These are phyloP conservation scores for Metacarcinus magister DNA, from an alignment of 2,888 invertebrate genomes.

Conservation along the genomic window DNA sequence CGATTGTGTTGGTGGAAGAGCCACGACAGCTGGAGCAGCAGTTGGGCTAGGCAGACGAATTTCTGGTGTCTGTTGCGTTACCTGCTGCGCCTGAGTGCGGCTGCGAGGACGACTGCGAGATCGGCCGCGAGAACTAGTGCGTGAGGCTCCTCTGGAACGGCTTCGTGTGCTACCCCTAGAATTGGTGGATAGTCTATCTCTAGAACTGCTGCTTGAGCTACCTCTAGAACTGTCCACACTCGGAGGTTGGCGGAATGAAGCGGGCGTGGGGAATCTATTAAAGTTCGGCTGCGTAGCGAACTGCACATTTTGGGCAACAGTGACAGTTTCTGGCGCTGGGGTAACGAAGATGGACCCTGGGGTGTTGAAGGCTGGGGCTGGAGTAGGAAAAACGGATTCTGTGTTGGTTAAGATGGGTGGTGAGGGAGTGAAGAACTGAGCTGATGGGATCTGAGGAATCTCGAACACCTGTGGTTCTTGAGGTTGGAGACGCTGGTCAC, in stretches of 20 bases:
- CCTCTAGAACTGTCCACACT: neutral
- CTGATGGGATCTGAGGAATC: constrained; percentile 52
- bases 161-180: neutral
- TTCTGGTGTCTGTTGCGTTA: neutral
- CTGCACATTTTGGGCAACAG: neutral
- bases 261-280: constrained; percentile 72
- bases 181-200: too few relatives aligned
- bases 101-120: constrained; percentile 20
- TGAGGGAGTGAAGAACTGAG: neutral
- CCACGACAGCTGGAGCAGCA: neutral
- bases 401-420: neutral
- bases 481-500: constrained; percentile 52
- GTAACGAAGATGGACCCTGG: constrained; percentile 48
- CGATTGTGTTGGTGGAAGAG: neutral
- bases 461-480: constrained; percentile 22
- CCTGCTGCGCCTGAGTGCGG: neutral
- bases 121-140: neutral
- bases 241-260: constrained; percentile 58
- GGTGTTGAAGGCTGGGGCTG: constrained; percentile 73
- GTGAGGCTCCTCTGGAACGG: neutral
- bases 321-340: constrained; percentile 57
- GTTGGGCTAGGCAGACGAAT: neutral
- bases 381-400: constrained; percentile 82
- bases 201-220: neutral
- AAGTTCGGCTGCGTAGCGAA: constrained; percentile 69